These are phyloP conservation scores for Platysternon megacephalum DNA, from an alignment of 2,113 vertebrate species.

Conservation along the genomic window DNA sequence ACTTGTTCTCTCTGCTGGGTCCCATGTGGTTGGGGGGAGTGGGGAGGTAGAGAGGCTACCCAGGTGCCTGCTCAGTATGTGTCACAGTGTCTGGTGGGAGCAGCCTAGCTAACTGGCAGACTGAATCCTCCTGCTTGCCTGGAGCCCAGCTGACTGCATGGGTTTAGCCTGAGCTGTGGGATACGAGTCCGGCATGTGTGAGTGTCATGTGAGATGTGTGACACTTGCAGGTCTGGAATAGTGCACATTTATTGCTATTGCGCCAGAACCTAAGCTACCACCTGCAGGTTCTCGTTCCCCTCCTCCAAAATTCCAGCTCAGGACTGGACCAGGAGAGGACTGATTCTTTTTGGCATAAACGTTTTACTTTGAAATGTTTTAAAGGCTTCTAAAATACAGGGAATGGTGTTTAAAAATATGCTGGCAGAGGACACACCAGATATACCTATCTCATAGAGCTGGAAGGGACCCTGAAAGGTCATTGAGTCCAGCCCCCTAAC, in stretches of 20 bases:
- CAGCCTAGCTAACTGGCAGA: background rate
- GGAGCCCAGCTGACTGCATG: rapidly evolving
- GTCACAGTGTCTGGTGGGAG: background rate
- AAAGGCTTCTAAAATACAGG: background rate
- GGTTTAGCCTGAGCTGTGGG: background rate
- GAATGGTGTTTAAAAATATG: background rate
- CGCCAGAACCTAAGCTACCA: background rate
- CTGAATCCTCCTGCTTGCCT: background rate
- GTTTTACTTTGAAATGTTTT: background rate
- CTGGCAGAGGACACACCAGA: background rate
- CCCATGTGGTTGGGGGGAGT: background rate
- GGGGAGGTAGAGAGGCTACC: background rate
- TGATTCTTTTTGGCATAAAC: background rate
- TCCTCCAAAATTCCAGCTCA: background rate
- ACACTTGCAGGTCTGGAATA: background rate
- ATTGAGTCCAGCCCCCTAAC: too few relatives aligned
- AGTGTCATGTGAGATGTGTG: background rate
- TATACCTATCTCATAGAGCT: too few relatives aligned
- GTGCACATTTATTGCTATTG: background rate
- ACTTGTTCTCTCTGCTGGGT: background rate
- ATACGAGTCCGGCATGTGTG: background rate
- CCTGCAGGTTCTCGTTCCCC: background rate
- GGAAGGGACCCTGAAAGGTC: too few relatives aligned
- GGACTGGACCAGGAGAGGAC: background rate
- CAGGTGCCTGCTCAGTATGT: background rate